Conservation (phyloP, 2,888 invertebrate genomes). For the Tinea trinotella region DNA sequence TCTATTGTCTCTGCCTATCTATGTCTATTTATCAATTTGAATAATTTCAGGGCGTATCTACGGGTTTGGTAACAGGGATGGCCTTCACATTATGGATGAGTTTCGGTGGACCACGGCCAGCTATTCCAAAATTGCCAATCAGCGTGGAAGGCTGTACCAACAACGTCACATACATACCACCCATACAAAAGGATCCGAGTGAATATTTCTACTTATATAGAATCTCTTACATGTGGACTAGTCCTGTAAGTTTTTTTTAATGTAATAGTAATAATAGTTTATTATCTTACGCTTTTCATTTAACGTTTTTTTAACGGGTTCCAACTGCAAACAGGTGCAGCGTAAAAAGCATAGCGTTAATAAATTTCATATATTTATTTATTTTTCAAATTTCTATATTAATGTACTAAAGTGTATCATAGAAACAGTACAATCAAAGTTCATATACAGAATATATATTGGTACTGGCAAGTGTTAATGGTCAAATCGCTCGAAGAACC, state of each 20-base stretch:
- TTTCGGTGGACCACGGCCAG: constrained; percentile 84
- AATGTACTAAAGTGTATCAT: too few species aligned
- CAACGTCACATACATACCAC: constrained; percentile 35
- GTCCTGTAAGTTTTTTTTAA: constrained; percentile 45
- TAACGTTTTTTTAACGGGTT: too few species aligned
- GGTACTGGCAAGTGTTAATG: too few species aligned
- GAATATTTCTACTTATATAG: constrained; percentile 77
- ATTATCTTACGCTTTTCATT: neutral
- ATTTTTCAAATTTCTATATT: too few species aligned
- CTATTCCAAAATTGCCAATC: constrained; percentile 67
- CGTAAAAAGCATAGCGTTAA: too few species aligned
- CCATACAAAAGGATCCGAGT: constrained; percentile 27
- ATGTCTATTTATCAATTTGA: neutral
- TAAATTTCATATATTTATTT: too few species aligned
- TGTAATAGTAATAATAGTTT: too few species aligned
- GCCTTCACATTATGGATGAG: constrained; percentile 85
- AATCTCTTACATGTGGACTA: constrained; percentile 82
- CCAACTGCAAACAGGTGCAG: too few species aligned
- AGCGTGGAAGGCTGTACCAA: constrained; percentile 70
- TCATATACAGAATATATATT: too few species aligned
- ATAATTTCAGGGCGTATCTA: constrained; percentile 75
- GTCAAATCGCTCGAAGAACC: too few species aligned
- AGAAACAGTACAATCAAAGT: too few species aligned
- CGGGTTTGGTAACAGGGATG: constrained; percentile 77
- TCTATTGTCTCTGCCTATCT: too few species aligned